A percentile compares a stretch with the other conserved stretches of the same genome.
phyloP scores from a whole-genome alignment of 2,113 vertebrate species.

The Marcusenius ussheri region DNA sequence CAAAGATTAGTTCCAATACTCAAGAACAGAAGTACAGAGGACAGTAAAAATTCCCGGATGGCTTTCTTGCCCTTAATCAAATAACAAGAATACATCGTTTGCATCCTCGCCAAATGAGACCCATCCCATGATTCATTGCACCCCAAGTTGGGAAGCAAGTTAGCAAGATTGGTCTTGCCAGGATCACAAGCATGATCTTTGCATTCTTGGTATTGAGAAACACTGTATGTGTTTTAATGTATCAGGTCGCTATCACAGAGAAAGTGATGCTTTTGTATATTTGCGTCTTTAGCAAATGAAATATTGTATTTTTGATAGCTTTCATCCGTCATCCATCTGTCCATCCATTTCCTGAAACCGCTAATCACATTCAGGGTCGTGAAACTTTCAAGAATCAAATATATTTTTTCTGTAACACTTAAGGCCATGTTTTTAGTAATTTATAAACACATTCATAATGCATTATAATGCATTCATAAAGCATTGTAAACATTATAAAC shows the following conservation, averaged over 20 bases:
- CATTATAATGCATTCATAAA: background rate
- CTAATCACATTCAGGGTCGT: too few relatives aligned
- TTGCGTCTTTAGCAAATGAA: background rate
- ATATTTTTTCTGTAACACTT: too few relatives aligned
- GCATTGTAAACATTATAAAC: too few relatives aligned
- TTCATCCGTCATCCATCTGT: background rate
- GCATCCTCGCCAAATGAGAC: background rate
- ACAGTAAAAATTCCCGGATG: background rate
- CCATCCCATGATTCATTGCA: background rate
- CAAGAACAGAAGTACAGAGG: background rate
- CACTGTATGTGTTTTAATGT: background rate
- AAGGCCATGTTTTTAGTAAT: too few relatives aligned
- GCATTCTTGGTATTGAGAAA: background rate
- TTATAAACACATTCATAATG: too few relatives aligned
- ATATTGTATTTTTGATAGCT: background rate
- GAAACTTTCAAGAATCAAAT: too few relatives aligned
- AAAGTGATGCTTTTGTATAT: background rate
- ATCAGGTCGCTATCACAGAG: background rate
- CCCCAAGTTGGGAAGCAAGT: background rate
- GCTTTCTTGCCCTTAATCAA: background rate
- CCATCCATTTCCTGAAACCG: background rate
- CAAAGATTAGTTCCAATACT: background rate
- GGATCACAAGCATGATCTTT: background rate
- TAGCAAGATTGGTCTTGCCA: background rate
- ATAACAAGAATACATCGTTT: background rate